phyloP scores from a whole-genome alignment of 2,113 vertebrate genomes.

The Willisornis vidua region DNA sequence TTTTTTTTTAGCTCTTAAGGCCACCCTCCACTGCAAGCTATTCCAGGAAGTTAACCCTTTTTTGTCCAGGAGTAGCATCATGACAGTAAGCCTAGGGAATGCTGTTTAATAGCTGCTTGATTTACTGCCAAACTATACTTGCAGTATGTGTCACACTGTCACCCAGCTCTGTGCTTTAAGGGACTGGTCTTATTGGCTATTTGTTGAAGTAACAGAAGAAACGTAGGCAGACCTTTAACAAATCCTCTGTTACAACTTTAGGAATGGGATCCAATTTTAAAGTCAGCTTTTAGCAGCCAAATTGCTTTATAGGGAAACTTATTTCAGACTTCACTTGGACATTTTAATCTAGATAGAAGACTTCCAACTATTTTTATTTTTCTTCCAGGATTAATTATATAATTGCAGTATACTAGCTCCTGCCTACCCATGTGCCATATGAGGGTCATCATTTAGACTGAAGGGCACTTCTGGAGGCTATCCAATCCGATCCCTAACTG shows the following conservation, averaged over 20 bases:
- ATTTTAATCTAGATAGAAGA: not conserved
- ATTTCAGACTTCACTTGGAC: not conserved
- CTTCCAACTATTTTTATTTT: not conserved
- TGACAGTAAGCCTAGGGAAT: not conserved
- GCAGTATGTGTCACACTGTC: not conserved
- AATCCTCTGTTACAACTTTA: not conserved
- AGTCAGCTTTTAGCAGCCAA: not conserved
- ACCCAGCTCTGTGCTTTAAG: not conserved
- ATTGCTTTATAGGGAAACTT: not conserved
- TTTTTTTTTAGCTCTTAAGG: conserved; percentile 1
- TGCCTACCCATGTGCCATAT: not conserved
- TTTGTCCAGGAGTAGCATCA: not conserved
- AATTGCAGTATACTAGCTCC: not conserved
- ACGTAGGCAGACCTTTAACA: not conserved
- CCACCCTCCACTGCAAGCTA: not conserved
- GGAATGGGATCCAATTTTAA: not conserved
- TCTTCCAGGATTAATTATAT: not conserved
- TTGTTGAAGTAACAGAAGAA: not conserved
- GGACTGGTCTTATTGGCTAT: not conserved
- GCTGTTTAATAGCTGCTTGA: not conserved
- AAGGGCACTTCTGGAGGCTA: conserved; percentile 36
- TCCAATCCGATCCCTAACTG: not conserved
- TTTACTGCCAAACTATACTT: not conserved
- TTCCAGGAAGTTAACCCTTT: conserved; percentile 5
- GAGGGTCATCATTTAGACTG: not conserved